phyloP scores from a whole-genome alignment of 2,888 invertebrate species.

The Tipula unca region DNA sequence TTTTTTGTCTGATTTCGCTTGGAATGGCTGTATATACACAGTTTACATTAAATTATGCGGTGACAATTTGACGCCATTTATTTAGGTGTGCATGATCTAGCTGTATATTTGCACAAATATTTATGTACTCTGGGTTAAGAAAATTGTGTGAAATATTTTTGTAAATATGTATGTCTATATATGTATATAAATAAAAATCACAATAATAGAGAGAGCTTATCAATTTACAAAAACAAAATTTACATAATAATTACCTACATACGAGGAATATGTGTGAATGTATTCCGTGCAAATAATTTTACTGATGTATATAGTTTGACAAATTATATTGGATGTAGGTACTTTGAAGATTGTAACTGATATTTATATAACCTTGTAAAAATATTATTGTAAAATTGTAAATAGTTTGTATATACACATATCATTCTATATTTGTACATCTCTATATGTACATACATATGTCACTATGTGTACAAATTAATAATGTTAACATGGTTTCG shows the following conservation, averaged over 20 bases:
- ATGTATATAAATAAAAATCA: neutral
- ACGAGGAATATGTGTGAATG: neutral
- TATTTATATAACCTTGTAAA: neutral
- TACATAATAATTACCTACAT: neutral
- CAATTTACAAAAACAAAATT: neutral
- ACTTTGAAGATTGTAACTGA: neutral
- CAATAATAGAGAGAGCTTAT: neutral
- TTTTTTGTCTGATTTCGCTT: too few species aligned
- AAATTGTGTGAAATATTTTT: neutral
- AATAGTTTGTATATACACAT: neutral
- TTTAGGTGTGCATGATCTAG: neutral
- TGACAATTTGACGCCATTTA: neutral
- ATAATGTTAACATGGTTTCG: neutral
- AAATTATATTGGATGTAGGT: neutral
- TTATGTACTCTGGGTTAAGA: neutral
- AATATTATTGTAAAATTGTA: neutral
- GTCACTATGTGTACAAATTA: neutral
- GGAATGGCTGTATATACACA: too few species aligned
- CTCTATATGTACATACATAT: neutral
- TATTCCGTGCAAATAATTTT: neutral
- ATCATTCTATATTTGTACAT: neutral
- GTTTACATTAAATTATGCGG: neutral
- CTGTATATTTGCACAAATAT: neutral
- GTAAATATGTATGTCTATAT: neutral
- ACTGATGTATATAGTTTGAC: neutral